phyloP scores from a whole-genome alignment of 1,140 invertebrate genomes.

The Lineus longissimus region DNA sequence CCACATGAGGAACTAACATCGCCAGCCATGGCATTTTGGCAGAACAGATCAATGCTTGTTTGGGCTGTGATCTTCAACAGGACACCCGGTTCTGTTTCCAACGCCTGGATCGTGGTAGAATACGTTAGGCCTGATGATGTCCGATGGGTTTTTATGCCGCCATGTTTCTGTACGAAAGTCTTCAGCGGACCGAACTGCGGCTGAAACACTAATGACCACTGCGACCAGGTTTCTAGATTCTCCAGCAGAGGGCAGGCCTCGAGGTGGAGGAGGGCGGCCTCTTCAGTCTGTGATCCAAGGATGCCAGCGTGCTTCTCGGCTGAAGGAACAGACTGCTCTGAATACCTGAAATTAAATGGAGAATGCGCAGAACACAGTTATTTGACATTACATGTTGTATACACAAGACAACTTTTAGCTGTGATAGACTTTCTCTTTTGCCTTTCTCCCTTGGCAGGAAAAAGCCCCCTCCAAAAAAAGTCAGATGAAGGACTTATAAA shows the following conservation, averaged over 20 bases:
- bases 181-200: constrained; percentile 43
- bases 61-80: constrained; percentile 34
- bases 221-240: constrained; percentile 40
- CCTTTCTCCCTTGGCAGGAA: too few species aligned
- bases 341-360: too few species aligned
- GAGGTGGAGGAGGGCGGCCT: constrained; percentile 39
- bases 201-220: constrained; percentile 48
- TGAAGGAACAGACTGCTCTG: neutral
- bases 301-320: constrained; percentile 28
- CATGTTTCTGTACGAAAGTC: constrained; percentile 48
- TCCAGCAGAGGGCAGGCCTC: constrained; percentile 47
- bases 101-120: constrained; percentile 34
- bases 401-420: too few species aligned
- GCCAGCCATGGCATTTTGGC: constrained; percentile 15
- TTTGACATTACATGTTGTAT: too few species aligned
- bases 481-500: too few species aligned
- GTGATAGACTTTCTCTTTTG: too few species aligned
- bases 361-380: too few species aligned
- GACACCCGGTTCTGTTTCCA: constrained; percentile 40
- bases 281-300: constrained; percentile 38
- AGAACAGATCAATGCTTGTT: constrained; percentile 35
- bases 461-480: too few species aligned
- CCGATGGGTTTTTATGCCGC: constrained; percentile 7
- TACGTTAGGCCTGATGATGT: too few species aligned
- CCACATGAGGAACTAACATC: constrained; percentile 31